Conservation (phyloP, 2,888 invertebrate genomes). For the Cryptosula pallasiana region DNA sequence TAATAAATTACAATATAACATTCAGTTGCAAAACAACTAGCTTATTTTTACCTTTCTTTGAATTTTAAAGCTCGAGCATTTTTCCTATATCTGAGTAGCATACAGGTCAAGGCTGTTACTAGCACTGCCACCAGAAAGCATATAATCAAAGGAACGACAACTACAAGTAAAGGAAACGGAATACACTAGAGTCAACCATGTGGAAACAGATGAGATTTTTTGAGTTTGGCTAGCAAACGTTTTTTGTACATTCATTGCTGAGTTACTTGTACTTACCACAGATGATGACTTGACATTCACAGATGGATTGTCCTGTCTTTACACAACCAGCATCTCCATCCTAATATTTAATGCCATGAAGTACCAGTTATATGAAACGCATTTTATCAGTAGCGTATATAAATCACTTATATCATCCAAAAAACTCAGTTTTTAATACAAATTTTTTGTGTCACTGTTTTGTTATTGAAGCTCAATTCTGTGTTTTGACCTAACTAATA, state of each 20-base stretch:
- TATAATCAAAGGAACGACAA: not conserved
- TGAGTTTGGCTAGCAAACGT: not conserved
- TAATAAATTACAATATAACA: not conserved
- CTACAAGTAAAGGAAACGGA: not conserved
- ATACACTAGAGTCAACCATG: no score
- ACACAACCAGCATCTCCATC: not conserved
- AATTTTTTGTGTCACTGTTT: no score
- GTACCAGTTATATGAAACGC: no score
- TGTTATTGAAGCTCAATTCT: no score
- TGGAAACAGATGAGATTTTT: no score
- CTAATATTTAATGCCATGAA: no score
- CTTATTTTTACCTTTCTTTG: not conserved
- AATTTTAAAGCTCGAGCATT: not conserved
- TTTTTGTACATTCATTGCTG: not conserved
- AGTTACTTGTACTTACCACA: not conserved
- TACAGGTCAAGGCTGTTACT: not conserved
- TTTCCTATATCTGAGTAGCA: not conserved
- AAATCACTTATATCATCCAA: no score
- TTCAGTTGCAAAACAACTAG: not conserved
- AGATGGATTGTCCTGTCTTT: not conserved
- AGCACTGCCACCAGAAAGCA: not conserved
- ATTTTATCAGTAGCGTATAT: no score
- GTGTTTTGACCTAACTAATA: no score
- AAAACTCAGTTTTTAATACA: no score
- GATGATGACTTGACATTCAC: not conserved